A percentile compares a stretch with the other conserved stretches of the same genome.
Conservation (phyloP, 2,888 invertebrate species). For the Pheosia tremula region DNA sequence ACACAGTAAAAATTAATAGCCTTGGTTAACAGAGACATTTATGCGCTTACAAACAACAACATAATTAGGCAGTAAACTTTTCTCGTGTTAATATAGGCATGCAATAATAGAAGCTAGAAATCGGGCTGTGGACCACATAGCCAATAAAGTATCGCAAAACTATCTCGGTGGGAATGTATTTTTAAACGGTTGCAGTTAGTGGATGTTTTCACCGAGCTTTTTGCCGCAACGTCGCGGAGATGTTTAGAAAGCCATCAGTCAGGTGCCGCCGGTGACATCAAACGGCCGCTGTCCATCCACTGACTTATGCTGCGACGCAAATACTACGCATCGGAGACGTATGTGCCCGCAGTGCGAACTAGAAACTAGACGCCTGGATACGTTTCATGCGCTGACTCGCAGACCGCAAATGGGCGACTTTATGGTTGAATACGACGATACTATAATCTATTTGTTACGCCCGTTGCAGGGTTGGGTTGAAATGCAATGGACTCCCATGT, state of each 20-base stretch:
- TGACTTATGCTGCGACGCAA: conserved; percentile 58
- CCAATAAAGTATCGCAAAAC: conserved; percentile 49
- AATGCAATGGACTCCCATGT: no score
- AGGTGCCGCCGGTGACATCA: conserved; percentile 72
- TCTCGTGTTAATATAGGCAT: neutral
- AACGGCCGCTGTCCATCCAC: conserved; percentile 47
- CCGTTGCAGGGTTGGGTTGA: no score
- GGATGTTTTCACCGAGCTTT: conserved; percentile 76
- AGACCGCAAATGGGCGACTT: conserved; percentile 22
- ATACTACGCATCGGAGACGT: conserved; percentile 40
- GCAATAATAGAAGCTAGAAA: conserved; percentile 41
- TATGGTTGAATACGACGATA: conserved; percentile 1
- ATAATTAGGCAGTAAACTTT: neutral
- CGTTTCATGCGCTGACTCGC: conserved; percentile 34
- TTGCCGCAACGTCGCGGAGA: conserved; percentile 65
- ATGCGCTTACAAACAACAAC: neutral
- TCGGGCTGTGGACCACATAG: conserved; percentile 39
- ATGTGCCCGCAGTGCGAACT: conserved; percentile 14
- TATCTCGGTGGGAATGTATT: conserved; percentile 61
- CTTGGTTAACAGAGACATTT: neutral
- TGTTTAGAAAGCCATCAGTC: conserved; percentile 82
- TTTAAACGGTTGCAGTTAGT: conserved; percentile 71
- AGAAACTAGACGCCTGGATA: conserved; percentile 37
- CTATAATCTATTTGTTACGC: neutral
- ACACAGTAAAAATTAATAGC: neutral